A percentile compares a stretch with the other conserved stretches of the same genome.
These are phyloP conservation scores for Cantharis rustica DNA, from an alignment of 2,888 invertebrate species.

Conservation along the genomic window DNA sequence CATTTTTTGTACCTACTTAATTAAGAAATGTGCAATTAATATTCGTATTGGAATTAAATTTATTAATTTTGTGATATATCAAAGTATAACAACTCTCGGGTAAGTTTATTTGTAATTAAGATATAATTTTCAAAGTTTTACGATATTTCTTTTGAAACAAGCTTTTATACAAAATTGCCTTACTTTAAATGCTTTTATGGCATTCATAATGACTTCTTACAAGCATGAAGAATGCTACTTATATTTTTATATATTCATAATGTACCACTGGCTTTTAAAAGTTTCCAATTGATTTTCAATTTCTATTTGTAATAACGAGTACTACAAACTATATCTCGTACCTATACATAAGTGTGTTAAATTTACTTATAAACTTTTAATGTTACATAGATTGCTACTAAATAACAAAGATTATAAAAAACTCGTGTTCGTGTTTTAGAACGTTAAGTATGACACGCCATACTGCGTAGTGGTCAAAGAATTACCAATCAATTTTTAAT, in stretches of 20 bases:
- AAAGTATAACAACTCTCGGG: not conserved
- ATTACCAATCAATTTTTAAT: conserved; percentile 4
- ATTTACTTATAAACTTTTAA: not conserved
- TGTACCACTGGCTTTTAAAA: not conserved
- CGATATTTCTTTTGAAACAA: not conserved
- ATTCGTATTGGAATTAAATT: not conserved
- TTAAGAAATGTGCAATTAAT: not conserved
- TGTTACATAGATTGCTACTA: not conserved
- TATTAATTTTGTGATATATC: not conserved
- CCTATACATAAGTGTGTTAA: not conserved
- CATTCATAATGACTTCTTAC: not conserved
- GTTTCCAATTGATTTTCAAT: not conserved
- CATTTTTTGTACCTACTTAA: too few species aligned
- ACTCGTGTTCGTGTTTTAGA: conserved; percentile 4
- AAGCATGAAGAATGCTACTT: not conserved
- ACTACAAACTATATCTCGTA: not conserved
- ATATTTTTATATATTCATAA: not conserved
- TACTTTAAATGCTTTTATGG: not conserved
- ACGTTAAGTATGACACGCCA: conserved; percentile 6
- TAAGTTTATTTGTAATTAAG: not conserved
- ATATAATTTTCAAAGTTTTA: not conserved
- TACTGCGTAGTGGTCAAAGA: not conserved
- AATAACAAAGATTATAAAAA: not conserved
- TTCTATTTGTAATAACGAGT: not conserved
- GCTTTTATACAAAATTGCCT: not conserved